A percentile compares a stretch with the other conserved stretches of the same genome.
Conservation (phyloP, 2,888 invertebrate species). For the Cataglyphis rosenhaueri region DNA sequence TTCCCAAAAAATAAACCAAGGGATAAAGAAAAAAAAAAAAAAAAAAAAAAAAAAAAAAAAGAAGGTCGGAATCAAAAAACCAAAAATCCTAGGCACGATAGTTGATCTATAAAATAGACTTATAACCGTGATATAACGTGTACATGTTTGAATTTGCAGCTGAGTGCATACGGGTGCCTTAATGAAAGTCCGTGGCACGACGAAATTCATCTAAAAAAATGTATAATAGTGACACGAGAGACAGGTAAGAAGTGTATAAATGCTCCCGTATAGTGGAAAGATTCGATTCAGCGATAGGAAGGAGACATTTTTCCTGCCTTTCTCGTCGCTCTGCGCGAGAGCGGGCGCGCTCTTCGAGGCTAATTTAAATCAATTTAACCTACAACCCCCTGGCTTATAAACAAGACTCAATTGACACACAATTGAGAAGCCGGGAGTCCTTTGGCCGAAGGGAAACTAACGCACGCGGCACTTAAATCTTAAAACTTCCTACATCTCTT, state of each 20-base stretch:
- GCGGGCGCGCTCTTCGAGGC: slow-evolving; percentile 58
- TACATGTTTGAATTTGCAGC: slow-evolving; percentile 78
- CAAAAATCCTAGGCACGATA: slow-evolving; percentile 69
- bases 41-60: slow-evolving; percentile 30
- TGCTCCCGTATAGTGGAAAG: slow-evolving; percentile 83
- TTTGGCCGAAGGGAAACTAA: slow-evolving; percentile 56
- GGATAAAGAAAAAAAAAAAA: not conserved
- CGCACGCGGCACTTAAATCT: slow-evolving; percentile 69
- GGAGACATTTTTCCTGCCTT: slow-evolving; percentile 44
- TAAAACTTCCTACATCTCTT: slow-evolving; percentile 59
- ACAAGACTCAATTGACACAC: slow-evolving; percentile 83
- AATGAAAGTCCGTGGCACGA: slow-evolving; percentile 69
- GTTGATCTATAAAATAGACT: slow-evolving; percentile 61
- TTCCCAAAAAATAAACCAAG: not conserved
- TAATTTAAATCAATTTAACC: slow-evolving; percentile 85
- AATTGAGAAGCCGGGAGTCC: slow-evolving; percentile 78
- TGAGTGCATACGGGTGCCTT: slow-evolving; percentile 81
- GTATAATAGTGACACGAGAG: slow-evolving; percentile 67
- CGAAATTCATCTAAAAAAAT: slow-evolving; percentile 71
- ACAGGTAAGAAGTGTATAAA: slow-evolving; percentile 82
- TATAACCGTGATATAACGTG: slow-evolving; percentile 64
- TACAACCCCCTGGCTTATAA: slow-evolving; percentile 80
- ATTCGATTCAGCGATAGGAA: slow-evolving; percentile 70
- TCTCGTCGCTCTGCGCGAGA: slow-evolving; percentile 35
- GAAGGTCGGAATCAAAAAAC: slow-evolving; percentile 55